These are phyloP conservation scores for Hypothenemus hampei DNA, from an alignment of 1,140 invertebrate species.

Conservation along the genomic window DNA sequence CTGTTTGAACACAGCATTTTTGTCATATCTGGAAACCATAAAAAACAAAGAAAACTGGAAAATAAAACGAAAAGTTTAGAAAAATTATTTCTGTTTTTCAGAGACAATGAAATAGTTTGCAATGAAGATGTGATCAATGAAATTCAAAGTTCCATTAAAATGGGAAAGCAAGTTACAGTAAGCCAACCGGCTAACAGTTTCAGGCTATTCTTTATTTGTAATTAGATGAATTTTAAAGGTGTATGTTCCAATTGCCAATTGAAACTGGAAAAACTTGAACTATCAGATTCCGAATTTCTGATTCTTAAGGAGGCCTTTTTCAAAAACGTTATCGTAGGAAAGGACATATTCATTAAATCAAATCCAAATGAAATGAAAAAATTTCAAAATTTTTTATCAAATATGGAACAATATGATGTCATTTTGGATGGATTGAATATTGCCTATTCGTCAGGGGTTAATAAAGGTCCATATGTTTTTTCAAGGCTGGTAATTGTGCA, in stretches of 20 bases:
- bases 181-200: constrained; percentile 13
- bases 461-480: constrained; percentile 40
- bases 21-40: constrained; percentile 29
- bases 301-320: constrained; percentile 56
- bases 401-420: constrained; percentile 65
- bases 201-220: constrained; percentile 6
- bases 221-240: constrained; percentile 50
- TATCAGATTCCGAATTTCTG: constrained; percentile 59
- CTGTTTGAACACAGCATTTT: constrained; percentile 18
- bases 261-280: constrained; percentile 47
- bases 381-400: constrained; percentile 61
- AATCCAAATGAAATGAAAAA: constrained; percentile 62
- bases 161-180: constrained; percentile 14
- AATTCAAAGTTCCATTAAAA: constrained; percentile 19
- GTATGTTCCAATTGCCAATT: constrained; percentile 55
- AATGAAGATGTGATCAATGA: constrained; percentile 1
- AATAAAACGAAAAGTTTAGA: constrained; percentile 23
- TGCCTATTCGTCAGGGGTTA: constrained; percentile 52
- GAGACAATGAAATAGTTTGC: constrained; percentile 27
- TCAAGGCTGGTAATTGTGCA: constrained; percentile 40
- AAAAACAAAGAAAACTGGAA: constrained; percentile 15
- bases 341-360: constrained; percentile 68
- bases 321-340: constrained; percentile 60
- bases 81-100: constrained; percentile 31
- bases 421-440: constrained; percentile 83